Conservation (phyloP, 2,797 vertebrate species). For the Tadarida brasiliensis region DNA sequence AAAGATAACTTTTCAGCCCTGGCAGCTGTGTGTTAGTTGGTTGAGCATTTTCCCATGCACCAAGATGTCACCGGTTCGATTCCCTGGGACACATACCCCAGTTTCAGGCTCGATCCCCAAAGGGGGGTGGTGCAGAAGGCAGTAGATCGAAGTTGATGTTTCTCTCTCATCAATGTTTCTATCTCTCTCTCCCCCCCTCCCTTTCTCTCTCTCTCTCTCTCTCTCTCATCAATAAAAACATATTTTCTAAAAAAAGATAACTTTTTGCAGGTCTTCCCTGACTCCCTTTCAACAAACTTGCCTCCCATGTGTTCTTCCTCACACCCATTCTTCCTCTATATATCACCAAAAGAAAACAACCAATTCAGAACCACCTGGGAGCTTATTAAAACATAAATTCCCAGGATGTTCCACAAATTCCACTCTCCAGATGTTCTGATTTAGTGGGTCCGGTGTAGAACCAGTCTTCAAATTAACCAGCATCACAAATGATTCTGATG, state of each 20-base stretch:
- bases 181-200: too few relatives aligned
- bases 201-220: too few relatives aligned
- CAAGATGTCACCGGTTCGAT: too few relatives aligned
- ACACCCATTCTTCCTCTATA: background rate
- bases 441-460: background rate
- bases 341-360: background rate
- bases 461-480: background rate
- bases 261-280: background rate
- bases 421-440: background rate
- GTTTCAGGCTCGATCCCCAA: too few relatives aligned
- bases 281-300: background rate
- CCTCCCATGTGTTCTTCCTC: background rate
- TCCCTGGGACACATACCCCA: too few relatives aligned
- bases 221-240: too few relatives aligned
- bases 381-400: conserved; percentile 16
- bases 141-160: too few relatives aligned
- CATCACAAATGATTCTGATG: background rate
- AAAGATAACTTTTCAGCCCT: background rate
- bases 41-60: too few relatives aligned
- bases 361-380: background rate
- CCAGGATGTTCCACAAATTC: too few relatives aligned
- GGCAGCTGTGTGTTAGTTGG: too few relatives aligned
- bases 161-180: too few relatives aligned
- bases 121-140: too few relatives aligned
- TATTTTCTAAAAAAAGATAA: background rate